phyloP scores from a whole-genome alignment of 2,888 invertebrate species.

The Gastracanthus pulcherrimus region DNA sequence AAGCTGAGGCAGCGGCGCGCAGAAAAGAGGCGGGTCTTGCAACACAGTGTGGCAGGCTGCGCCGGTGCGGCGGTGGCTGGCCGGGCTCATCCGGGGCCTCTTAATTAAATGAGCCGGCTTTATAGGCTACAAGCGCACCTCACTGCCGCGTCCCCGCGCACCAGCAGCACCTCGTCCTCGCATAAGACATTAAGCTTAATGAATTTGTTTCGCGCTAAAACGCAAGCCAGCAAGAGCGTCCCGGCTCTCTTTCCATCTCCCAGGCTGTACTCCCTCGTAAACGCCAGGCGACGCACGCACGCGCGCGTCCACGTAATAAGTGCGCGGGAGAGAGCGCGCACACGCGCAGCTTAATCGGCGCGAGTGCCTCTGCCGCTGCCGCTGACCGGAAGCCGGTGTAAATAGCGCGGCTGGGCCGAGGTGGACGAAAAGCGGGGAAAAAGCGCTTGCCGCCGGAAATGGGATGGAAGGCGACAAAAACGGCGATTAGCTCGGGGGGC shows the following conservation, averaged over 20 bases:
- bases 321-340: neutral
- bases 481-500: slow-evolving; percentile 71
- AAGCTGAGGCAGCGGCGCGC: neutral
- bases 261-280: neutral
- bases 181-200: slow-evolving; percentile 55
- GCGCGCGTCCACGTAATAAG: neutral
- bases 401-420: slow-evolving; percentile 27
- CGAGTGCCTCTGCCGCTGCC: neutral
- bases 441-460: slow-evolving; percentile 59
- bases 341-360: slow-evolving; percentile 22
- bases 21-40: neutral
- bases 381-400: slow-evolving; percentile 46
- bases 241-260: neutral
- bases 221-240: too few relatives aligned
- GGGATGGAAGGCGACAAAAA: slow-evolving; percentile 70
- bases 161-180: neutral
- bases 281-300: neutral
- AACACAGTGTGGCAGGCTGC: too few relatives aligned
- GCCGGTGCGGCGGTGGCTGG: too few relatives aligned
- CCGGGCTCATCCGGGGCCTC: slow-evolving; percentile 16
- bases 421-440: slow-evolving; percentile 43
- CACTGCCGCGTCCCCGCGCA: neutral
- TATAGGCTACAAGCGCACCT: slow-evolving; percentile 27
- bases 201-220: slow-evolving; percentile 52
- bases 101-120: slow-evolving; percentile 54